Evolutionary conservation across 2,888 invertebrate species (phyloP).

Genomic region (Plusia festucae): DNA sequence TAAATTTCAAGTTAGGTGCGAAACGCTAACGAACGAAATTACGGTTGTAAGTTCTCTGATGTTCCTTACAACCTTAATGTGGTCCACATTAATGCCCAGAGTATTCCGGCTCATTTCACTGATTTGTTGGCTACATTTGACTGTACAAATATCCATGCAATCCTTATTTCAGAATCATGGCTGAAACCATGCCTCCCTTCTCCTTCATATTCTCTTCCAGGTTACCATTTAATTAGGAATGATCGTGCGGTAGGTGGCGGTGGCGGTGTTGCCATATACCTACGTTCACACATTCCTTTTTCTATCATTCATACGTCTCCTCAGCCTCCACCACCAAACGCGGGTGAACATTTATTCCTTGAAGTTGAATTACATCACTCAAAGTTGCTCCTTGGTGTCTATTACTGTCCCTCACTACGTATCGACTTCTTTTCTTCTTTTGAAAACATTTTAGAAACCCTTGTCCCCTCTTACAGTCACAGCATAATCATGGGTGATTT

Average conservation of each 20-base stretch:
- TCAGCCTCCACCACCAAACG: neutral
- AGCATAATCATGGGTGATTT: too few species aligned
- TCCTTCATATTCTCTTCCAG: neutral
- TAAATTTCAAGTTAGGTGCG: too few species aligned
- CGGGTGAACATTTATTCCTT: neutral
- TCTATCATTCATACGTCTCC: neutral
- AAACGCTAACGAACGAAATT: neutral
- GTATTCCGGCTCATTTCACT: too few species aligned
- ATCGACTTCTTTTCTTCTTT: neutral
- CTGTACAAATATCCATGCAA: neutral
- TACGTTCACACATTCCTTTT: neutral
- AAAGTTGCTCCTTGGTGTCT: neutral
- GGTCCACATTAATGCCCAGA: too few species aligned
- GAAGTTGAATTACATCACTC: neutral
- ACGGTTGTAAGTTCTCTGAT: too few species aligned
- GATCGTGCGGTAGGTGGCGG: neutral
- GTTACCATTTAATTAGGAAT: neutral
- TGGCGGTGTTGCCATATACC: neutral
- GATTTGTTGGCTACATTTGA: too few species aligned
- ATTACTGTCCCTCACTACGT: neutral
- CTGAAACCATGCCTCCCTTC: neutral
- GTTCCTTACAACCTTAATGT: too few species aligned
- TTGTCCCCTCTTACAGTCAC: neutral
- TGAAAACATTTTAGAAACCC: neutral
- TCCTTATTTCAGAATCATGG: neutral